These are phyloP conservation scores for Spermophilus dauricus DNA, from an alignment of 2,113 vertebrate species.

Conservation along the genomic window DNA sequence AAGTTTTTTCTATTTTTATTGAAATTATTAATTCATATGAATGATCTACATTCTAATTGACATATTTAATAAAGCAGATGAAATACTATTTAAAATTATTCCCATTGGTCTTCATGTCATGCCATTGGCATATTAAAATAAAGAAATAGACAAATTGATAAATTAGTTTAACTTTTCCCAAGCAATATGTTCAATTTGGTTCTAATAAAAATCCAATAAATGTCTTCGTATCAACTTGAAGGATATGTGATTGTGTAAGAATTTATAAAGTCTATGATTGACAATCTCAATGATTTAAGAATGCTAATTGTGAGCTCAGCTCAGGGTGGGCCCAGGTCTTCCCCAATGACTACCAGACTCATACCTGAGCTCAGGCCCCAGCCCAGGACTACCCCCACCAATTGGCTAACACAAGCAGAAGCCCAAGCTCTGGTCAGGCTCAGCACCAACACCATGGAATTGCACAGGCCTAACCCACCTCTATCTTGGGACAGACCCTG, in stretches of 20 bases:
- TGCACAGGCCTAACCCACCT: too few species aligned
- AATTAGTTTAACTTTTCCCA: constrained; percentile 23
- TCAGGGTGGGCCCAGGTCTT: too few species aligned
- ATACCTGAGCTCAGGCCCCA: too few species aligned
- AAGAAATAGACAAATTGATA: not conserved
- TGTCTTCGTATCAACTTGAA: constrained; percentile 19
- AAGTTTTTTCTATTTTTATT: constrained; percentile 7
- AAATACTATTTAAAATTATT: constrained; percentile 29
- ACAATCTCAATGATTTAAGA: not conserved
- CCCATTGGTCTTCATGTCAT: not conserved
- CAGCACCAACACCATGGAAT: too few species aligned
- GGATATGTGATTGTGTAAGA: not conserved
- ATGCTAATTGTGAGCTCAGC: not conserved
- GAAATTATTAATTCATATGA: constrained; percentile 33
- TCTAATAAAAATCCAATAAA: not conserved
- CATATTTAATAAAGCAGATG: not conserved
- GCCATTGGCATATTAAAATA: constrained; percentile 51
- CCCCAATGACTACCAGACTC: too few species aligned
- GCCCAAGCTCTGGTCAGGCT: too few species aligned
- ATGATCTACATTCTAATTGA: not conserved
- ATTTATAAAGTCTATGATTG: not conserved
- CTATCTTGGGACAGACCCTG: too few species aligned
- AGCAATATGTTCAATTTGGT: not conserved
- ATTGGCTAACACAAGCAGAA: too few species aligned
- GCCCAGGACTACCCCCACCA: too few species aligned